Evolutionary conservation across 2,888 invertebrate species (phyloP).

Genomic region (Alviniconcha strummeri): DNA sequence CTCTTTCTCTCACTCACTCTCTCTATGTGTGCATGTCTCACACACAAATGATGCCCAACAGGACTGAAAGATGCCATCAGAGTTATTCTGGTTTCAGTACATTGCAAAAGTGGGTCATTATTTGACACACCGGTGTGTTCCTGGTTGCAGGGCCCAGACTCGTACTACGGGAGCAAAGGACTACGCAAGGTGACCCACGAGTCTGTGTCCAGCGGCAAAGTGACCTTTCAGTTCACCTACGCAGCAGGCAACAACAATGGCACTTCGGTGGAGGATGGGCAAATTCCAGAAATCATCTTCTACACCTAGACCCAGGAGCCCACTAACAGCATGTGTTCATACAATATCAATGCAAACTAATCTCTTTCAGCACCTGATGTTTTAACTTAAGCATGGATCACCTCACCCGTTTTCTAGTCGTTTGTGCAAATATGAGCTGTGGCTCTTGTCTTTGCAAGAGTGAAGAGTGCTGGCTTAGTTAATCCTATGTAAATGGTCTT

Average conservation of each 20-base stretch:
- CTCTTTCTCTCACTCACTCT: neutral
- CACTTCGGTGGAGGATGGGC: constrained; percentile 89
- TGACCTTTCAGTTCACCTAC: constrained; percentile 88
- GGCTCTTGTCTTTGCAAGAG: neutral
- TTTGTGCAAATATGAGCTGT: neutral
- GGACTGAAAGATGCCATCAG: too few relatives aligned
- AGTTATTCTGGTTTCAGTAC: too few relatives aligned
- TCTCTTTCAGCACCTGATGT: neutral
- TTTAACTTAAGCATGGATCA: neutral
- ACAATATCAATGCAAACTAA: too few relatives aligned
- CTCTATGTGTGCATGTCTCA: neutral
- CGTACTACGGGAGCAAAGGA: constrained; percentile 89
- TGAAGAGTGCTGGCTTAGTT: neutral
- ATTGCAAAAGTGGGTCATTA: too few relatives aligned
- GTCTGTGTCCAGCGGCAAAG: constrained; percentile 83
- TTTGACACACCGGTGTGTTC: too few relatives aligned
- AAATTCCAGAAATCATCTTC: constrained; percentile 91
- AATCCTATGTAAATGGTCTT: neutral
- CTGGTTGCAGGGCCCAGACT: constrained; percentile 84
- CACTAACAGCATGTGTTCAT: neutral
- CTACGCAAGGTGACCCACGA: constrained; percentile 84
- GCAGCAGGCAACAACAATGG: constrained; percentile 91
- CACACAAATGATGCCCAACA: too few relatives aligned
- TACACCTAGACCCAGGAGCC: constrained; percentile 75
- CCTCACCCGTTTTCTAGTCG: too few relatives aligned